These are phyloP conservation scores for Sparidentex hasta DNA, from an alignment of 2,797 vertebrate species.

Conservation along the genomic window DNA sequence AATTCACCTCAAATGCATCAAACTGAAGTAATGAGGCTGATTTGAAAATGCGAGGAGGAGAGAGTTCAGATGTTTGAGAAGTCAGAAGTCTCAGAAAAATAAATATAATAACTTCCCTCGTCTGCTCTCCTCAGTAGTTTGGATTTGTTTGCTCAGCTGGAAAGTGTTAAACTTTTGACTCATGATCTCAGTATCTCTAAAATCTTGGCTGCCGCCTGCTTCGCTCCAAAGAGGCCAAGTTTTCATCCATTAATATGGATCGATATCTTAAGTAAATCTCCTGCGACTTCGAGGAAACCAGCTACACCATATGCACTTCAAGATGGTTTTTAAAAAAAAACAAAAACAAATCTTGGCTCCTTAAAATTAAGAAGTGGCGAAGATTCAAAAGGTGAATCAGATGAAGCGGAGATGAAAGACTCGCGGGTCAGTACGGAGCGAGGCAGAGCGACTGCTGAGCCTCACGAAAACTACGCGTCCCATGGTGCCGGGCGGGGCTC, in stretches of 20 bases:
- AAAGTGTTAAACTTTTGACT: too few relatives aligned
- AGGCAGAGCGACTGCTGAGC: constrained; percentile 62
- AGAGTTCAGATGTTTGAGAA: too few relatives aligned
- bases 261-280: not conserved
- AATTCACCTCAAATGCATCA: too few relatives aligned
- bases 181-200: too few relatives aligned
- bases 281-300: not conserved
- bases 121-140: too few relatives aligned
- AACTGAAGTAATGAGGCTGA: too few relatives aligned
- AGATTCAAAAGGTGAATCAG: not conserved
- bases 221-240: not conserved
- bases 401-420: constrained; percentile 47
- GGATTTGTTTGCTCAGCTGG: too few relatives aligned
- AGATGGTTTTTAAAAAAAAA: not conserved
- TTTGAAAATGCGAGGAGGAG: too few relatives aligned
- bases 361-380: not conserved
- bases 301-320: not conserved
- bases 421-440: constrained; percentile 50
- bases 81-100: too few relatives aligned
- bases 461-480: constrained; percentile 66
- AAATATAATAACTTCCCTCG: too few relatives aligned
- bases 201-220: not conserved
- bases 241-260: not conserved
- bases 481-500: constrained; percentile 66
- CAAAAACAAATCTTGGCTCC: constrained; percentile 6